These are phyloP conservation scores for Squalus acanthias DNA, from an alignment of 2,797 vertebrate species.

Conservation along the genomic window DNA sequence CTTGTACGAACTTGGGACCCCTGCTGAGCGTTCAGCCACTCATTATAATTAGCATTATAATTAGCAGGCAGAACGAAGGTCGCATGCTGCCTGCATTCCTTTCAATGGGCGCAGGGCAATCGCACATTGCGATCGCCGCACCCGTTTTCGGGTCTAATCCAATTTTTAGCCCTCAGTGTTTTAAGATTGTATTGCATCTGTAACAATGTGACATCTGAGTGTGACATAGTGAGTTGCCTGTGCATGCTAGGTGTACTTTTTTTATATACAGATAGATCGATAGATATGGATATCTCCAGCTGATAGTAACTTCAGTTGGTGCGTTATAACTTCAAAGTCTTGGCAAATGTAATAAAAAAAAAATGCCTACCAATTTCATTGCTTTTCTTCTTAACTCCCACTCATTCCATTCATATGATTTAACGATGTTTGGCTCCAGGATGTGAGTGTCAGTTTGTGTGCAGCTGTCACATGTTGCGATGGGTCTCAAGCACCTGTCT, in stretches of 20 bases:
- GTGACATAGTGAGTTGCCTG: neutral
- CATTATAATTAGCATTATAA: too few relatives aligned
- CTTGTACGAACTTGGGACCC: too few relatives aligned
- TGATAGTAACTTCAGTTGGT: neutral
- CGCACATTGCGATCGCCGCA: too few relatives aligned
- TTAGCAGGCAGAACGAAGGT: too few relatives aligned
- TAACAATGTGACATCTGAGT: neutral
- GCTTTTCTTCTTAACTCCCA: slow-evolving; percentile 87
- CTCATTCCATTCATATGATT: slow-evolving; percentile 88
- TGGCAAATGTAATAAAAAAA: neutral
- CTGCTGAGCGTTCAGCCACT: too few relatives aligned
- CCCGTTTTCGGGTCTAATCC: too few relatives aligned
- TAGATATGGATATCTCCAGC: neutral
- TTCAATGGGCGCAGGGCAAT: too few relatives aligned
- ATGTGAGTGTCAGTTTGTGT: slow-evolving; percentile 86
- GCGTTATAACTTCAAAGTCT: neutral
- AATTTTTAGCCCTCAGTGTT: neutral
- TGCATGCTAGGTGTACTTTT: neutral
- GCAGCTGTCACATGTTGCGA: slow-evolving; percentile 61
- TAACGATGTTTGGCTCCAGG: slow-evolving; percentile 69
- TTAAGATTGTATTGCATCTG: neutral
- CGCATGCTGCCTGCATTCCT: too few relatives aligned
- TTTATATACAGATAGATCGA: neutral
- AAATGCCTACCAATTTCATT: slow-evolving; percentile 75
- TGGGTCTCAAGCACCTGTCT: slow-evolving; percentile 55